Percentiles rank a stretch among this genome's conserved stretches.
These are phyloP conservation scores for Eupithecia centaureata DNA, from an alignment of 2,888 invertebrate genomes.

Conservation along the genomic window DNA sequence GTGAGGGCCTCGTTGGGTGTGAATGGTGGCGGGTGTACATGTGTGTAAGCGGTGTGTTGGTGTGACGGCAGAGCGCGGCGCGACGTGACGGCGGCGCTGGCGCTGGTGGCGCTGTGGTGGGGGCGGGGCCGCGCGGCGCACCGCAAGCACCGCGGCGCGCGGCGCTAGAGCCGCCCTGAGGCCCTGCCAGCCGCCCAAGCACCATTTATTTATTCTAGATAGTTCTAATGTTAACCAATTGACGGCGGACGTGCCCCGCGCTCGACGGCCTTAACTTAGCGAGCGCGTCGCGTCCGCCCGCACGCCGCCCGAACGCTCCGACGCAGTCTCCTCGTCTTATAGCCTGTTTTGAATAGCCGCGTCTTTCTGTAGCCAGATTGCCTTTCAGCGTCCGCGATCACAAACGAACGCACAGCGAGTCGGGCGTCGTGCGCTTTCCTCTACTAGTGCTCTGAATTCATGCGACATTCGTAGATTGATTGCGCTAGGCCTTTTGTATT, in stretches of 20 bases:
- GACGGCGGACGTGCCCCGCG: slow-evolving; percentile 65
- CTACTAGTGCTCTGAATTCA: slow-evolving; percentile 48
- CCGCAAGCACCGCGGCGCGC: slow-evolving; percentile 84
- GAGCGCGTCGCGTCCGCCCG: slow-evolving; percentile 62
- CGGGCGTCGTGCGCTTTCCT: slow-evolving; percentile 49
- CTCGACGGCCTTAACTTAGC: slow-evolving; percentile 66
- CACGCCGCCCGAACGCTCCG: slow-evolving; percentile 50
- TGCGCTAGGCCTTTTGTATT: slow-evolving; percentile 36
- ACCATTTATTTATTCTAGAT: slow-evolving; percentile 79
- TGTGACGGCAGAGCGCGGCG: slow-evolving; percentile 60
- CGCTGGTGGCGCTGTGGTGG: slow-evolving; percentile 73
- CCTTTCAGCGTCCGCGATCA: slow-evolving; percentile 24
- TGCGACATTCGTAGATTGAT: slow-evolving; percentile 43
- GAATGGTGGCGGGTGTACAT: slow-evolving; percentile 33
- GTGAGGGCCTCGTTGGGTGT: slow-evolving; percentile 3
- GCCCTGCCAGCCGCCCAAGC: slow-evolving; percentile 43
- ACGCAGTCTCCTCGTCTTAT: slow-evolving; percentile 37
- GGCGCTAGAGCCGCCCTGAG: slow-evolving; percentile 83
- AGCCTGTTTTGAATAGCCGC: slow-evolving; percentile 40
- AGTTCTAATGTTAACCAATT: slow-evolving; percentile 82
- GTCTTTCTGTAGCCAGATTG: slow-evolving; percentile 36
- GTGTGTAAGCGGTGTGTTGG: slow-evolving; percentile 30
- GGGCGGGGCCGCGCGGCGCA: slow-evolving; percentile 71
- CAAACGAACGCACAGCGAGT: slow-evolving; percentile 38
- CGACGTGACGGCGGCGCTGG: slow-evolving; percentile 64